These are phyloP conservation scores for Neotoxoptera formosana DNA, from an alignment of 1,140 invertebrate species.

Conservation along the genomic window DNA sequence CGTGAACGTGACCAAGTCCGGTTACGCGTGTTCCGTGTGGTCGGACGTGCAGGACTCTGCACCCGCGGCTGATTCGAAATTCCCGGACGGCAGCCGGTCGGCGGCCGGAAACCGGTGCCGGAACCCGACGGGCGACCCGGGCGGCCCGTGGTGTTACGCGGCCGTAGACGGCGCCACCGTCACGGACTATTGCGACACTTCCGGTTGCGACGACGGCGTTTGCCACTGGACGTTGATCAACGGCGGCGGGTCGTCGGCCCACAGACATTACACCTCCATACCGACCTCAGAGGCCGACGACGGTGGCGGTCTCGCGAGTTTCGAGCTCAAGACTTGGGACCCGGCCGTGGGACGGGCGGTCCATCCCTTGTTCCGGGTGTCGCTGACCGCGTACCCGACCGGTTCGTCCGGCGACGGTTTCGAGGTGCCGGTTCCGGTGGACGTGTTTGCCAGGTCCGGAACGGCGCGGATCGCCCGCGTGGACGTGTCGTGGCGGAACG, in stretches of 20 bases:
- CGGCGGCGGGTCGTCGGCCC: background rate
- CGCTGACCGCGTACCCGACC: background rate
- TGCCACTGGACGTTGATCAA: background rate
- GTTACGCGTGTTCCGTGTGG: slow-evolving; percentile 18
- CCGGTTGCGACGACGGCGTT: background rate
- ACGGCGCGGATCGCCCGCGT: background rate
- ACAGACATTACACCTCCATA: slow-evolving; percentile 16
- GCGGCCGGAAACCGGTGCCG: slow-evolving; percentile 41
- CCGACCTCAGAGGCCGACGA: background rate
- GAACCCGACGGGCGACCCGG: slow-evolving; percentile 24
- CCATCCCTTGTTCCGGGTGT: background rate
- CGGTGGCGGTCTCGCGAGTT: background rate
- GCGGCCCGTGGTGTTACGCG: slow-evolving; percentile 43
- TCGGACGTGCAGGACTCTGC: background rate
- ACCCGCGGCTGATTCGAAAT: background rate
- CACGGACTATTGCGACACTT: slow-evolving; percentile 13
- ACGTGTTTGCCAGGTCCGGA: background rate
- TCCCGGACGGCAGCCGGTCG: background rate
- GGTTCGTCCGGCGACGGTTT: background rate
- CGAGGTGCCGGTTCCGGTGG: background rate
- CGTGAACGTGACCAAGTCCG: slow-evolving; percentile 27
- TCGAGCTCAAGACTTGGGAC: slow-evolving; percentile 23
- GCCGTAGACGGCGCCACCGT: background rate
- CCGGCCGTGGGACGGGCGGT: background rate
- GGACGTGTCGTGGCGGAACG: slow-evolving; percentile 21